Percentiles rank a stretch among this genome's conserved stretches.
Conservation (phyloP, 2,888 invertebrate species). For the Calliopum simillimum region DNA sequence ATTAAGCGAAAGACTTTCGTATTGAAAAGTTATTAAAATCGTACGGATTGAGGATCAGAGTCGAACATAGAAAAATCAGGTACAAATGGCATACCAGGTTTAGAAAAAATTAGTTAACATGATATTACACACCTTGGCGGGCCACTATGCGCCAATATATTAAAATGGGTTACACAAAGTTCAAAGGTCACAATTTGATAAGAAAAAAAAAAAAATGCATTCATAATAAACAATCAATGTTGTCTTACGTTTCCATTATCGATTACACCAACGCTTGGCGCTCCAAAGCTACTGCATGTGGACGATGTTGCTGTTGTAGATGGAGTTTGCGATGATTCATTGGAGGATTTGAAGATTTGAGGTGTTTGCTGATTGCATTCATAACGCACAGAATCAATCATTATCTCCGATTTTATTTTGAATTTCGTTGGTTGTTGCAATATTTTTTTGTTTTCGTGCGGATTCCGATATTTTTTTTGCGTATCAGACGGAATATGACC, state of each 20-base stretch:
- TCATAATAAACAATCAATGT: no score
- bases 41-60: no score
- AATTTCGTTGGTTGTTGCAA: constrained; percentile 11
- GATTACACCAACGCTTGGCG: not conserved
- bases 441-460: not conserved
- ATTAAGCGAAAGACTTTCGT: no score
- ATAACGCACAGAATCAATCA: constrained; percentile 58
- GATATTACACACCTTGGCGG: no score
- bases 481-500: constrained; percentile 27
- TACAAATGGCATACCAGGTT: no score
- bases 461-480: constrained; percentile 18
- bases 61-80: no score
- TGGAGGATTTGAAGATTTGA: no score
- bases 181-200: not conserved
- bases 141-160: no score
- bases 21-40: no score
- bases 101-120: no score
- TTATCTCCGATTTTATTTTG: constrained; percentile 39
- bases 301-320: constrained; percentile 27
- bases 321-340: constrained; percentile 49
- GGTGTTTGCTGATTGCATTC: constrained; percentile 54
- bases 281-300: constrained; percentile 24
- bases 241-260: not conserved
- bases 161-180: not conserved
- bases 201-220: constrained; percentile 20